These are phyloP conservation scores for Archivesica marissinica DNA, from an alignment of 1,140 invertebrate genomes.

Conservation along the genomic window DNA sequence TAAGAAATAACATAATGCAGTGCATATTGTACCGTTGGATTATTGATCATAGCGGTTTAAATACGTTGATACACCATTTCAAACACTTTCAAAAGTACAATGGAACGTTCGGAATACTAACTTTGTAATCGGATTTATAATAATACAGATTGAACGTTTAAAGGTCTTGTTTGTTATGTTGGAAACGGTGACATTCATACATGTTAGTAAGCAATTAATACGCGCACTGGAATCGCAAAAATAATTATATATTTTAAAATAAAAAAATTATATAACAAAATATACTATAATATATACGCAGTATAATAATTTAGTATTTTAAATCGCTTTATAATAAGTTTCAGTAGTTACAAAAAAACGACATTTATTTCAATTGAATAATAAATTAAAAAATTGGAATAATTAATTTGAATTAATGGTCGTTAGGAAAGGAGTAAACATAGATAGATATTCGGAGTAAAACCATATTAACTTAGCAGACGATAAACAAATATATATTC, in stretches of 20 bases:
- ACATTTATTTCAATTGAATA: not conserved
- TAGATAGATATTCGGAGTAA: not conserved
- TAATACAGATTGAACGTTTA: not conserved
- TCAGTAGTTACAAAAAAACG: not conserved
- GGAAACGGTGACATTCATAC: not conserved
- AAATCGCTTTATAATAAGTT: no score
- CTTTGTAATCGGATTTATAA: not conserved
- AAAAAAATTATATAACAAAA: no score
- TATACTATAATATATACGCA: no score
- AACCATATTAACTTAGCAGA: no score
- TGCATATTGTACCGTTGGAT: no score
- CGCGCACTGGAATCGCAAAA: not conserved
- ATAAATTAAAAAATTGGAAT: not conserved
- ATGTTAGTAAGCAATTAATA: not conserved
- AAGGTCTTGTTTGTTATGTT: not conserved
- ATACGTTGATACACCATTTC: not conserved
- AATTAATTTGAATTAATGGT: not conserved
- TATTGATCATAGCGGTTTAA: slow-evolving; percentile 5
- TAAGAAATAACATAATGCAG: no score
- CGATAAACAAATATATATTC: no score
- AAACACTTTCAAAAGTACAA: slow-evolving; percentile 30
- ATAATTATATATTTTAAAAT: not conserved
- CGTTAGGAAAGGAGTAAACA: not conserved
- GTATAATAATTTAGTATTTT: no score
- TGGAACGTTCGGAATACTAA: not conserved